These are phyloP conservation scores for Hyles vespertilio DNA, from an alignment of 1,140 invertebrate species.

Conservation along the genomic window DNA sequence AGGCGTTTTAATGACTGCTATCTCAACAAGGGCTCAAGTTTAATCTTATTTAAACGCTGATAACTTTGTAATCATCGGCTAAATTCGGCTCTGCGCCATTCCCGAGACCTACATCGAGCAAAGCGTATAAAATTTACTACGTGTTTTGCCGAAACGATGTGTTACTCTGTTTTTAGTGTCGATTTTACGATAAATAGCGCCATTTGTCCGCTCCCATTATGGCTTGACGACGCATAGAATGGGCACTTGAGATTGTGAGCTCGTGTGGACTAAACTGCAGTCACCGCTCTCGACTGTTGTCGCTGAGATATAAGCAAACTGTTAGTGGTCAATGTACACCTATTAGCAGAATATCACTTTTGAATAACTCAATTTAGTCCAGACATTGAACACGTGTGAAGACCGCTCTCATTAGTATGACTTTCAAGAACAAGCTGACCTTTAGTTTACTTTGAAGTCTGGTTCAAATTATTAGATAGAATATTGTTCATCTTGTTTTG, in stretches of 20 bases:
- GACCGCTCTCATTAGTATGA: too few relatives aligned
- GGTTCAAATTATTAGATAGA: too few relatives aligned
- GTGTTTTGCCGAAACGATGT: constrained; percentile 42
- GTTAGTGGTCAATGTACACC: constrained; percentile 16
- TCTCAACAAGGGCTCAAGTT: too few relatives aligned
- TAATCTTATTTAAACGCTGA: too few relatives aligned
- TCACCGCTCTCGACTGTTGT: constrained; percentile 8
- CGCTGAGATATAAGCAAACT: not conserved
- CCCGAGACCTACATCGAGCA: constrained; percentile 23
- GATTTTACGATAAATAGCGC: constrained; percentile 59
- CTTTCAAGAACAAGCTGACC: too few relatives aligned
- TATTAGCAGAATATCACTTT: not conserved
- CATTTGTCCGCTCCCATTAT: constrained; percentile 49
- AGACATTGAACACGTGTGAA: too few relatives aligned
- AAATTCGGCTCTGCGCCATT: constrained; percentile 1
- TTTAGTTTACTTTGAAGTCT: too few relatives aligned
- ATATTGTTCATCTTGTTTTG: too few relatives aligned
- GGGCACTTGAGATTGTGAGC: constrained; percentile 45
- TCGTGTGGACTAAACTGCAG: constrained; percentile 41
- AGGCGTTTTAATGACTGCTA: too few relatives aligned
- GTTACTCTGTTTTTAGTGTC: constrained; percentile 55
- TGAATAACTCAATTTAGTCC: too few relatives aligned
- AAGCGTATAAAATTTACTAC: constrained; percentile 41
- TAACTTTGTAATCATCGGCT: too few relatives aligned
- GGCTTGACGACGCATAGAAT: constrained; percentile 46